Base-by-base conservation (phyloP, 2,888 invertebrate species). In the Cheilosia vulpina region DNA sequence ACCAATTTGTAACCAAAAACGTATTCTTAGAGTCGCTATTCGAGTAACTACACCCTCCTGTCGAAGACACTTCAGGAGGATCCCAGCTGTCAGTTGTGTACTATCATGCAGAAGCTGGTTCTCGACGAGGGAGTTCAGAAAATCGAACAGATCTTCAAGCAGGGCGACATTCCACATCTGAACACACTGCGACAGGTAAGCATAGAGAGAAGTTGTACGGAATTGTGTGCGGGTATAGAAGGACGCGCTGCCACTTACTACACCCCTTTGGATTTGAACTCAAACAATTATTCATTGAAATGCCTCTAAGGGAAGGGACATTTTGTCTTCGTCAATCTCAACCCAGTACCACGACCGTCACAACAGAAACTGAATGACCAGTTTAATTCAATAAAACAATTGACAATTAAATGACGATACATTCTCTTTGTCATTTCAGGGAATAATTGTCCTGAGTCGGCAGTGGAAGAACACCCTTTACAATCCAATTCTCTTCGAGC, bases 381-480 rank as follows among this genome's bases (percentile, higher is more conserved):
- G 0, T 27, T 27, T 6, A 4, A 27, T 27, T 6, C 4, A 6
- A 27, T 6, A 6, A 27, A 27, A 6, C 5, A 5, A 27, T 1
- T 27, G 1, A 1, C n/a, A n/a, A n/a, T n/a, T 6, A 27, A 27
- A 27, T 6, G 21, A 34, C 11, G 38, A 38, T 13, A 38, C 38
- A 38, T 13, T 13, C n/a, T 57, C n/a, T 63, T 19, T 19, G 68
- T 47, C 38, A 5, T 87, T 79, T 13, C 90, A 97, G 96, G 98
- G 98, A 34, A 96, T 99, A n/a, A 97, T 99, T 90, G 98, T 98
- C 31, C 93, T 99, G 71, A 98, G 98, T 89, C 94, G 98, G 0
- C 98, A 99, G 91, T 99, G 98, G 99, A 98, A 98, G 93, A 98
- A 98, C 92, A 96, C 97, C 3, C 93, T 99, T 21, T 98, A 98